phyloP scores from a whole-genome alignment of 2,797 vertebrate genomes.

The Crotalus adamanteus region DNA sequence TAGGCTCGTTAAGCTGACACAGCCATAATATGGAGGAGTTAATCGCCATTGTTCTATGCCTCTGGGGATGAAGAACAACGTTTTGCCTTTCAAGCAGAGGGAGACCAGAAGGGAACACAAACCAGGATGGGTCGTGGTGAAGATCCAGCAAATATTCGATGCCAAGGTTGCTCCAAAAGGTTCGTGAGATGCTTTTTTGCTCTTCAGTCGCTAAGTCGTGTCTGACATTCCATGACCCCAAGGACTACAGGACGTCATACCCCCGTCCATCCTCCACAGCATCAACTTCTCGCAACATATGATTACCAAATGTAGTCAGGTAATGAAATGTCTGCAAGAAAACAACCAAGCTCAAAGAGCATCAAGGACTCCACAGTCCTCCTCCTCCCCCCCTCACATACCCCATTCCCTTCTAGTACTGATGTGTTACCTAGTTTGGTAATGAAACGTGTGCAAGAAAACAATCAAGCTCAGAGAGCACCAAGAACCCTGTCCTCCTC shows the following conservation, averaged over 20 bases:
- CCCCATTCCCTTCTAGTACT: background rate
- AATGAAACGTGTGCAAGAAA: too few relatives aligned
- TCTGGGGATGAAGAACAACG: constrained; percentile 13
- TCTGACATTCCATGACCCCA: background rate
- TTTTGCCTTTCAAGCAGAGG: background rate
- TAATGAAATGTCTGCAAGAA: too few relatives aligned
- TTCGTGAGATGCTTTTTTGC: background rate
- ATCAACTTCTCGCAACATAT: background rate
- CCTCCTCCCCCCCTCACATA: background rate
- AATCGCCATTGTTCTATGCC: constrained; percentile 24
- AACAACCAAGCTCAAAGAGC: too few relatives aligned
- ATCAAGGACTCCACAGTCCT: background rate
- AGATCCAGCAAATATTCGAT: background rate
- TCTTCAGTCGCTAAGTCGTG: background rate
- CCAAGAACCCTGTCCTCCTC: too few relatives aligned
- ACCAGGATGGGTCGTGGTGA: background rate
- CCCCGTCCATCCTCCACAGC: background rate
- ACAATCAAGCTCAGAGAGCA: too few relatives aligned
- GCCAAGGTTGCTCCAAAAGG: background rate
- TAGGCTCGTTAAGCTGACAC: constrained; percentile 46
- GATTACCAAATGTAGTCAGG: too few relatives aligned
- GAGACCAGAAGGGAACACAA: background rate
- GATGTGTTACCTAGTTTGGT: background rate
- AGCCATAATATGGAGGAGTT: constrained; percentile 34
- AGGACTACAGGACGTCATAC: background rate